Base-by-base conservation (phyloP, 1,140 invertebrate species). In the Teleogryllus occipitalis region DNA sequence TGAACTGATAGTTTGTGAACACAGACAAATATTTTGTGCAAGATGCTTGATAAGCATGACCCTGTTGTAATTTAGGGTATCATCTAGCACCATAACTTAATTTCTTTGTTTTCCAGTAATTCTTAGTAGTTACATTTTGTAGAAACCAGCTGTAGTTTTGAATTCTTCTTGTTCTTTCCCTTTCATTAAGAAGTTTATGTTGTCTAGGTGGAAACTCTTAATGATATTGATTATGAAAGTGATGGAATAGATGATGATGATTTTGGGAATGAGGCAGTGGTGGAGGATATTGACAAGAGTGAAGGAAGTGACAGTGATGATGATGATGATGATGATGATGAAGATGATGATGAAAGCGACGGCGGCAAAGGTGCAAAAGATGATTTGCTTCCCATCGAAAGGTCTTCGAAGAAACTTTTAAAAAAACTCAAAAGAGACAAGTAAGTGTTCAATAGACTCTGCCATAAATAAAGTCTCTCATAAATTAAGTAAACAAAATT, bases 331-430 rank as follows among this genome's bases (percentile, higher is more conserved):
- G 65, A 80, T 76, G 54, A 78, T 78, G 22, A 81, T 78, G 81
- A 82, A 81, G 78, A 82, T 27, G 81, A 85, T 79, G 82, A 83
- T 78, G 84, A 87, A 21, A 85, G 86, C 39, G 83, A 87, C 74
- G 86, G 87, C 54, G 85, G 88, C 48, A 84, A 86, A 49, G 86
- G 87, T 77, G 87, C 89, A 80, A 89, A 92, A 79, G 89, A 91
- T 83, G 92, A 93, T 84, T 84, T 94, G 84, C 85, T 96, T 48
- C 95, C 96, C 2, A 95, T 98, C 85, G 96, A 98, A 87, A 95
- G 93, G 85, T 90, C 92, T 81, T 93, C 94, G 80, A 93, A 93
- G 81, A 95, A 93, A 85, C 86, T 98, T 5, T 92, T 91, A 83
- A 93, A 92, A 82, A 92, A 94, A 84, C 88, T 93, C 84, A 89